These are phyloP conservation scores for Phyllopteryx taeniolatus DNA, from an alignment of 2,113 vertebrate genomes.

Conservation along the genomic window DNA sequence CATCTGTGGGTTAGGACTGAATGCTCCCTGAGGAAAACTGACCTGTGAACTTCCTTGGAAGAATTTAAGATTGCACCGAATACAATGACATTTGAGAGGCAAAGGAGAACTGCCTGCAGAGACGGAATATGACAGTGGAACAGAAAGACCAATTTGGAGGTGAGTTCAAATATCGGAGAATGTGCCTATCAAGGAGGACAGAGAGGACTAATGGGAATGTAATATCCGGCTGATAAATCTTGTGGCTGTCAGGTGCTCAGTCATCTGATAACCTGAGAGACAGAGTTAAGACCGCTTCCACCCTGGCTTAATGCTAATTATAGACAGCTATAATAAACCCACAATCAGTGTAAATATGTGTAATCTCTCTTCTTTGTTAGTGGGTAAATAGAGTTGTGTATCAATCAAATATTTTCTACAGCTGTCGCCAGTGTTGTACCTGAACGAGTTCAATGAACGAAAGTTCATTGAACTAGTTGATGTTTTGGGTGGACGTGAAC, in stretches of 20 bases:
- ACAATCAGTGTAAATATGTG: conserved; percentile 6
- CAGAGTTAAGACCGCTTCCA: conserved; percentile 41
- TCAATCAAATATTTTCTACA: neutral
- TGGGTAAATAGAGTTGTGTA: neutral
- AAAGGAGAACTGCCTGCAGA: neutral
- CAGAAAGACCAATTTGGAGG: neutral
- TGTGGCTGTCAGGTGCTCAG: conserved; percentile 59
- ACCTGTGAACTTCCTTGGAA: conserved; percentile 16
- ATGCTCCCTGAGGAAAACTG: neutral
- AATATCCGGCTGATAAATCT: conserved; percentile 65
- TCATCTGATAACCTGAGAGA: conserved; percentile 56
- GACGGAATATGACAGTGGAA: neutral
- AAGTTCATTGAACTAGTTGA: too few relatives aligned
- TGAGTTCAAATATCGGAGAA: conserved; percentile 3
- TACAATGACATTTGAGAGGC: neutral
- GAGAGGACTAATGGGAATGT: conserved; percentile 51
- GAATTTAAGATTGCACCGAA: neutral
- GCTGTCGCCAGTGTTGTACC: too few relatives aligned
- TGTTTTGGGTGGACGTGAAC: too few relatives aligned
- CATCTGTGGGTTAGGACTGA: neutral
- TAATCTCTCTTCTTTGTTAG: conserved; percentile 7
- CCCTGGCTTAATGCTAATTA: conserved; percentile 49
- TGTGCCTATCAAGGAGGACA: conserved; percentile 17
- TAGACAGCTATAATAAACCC: conserved; percentile 47
- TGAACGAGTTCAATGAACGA: too few relatives aligned